A percentile compares a stretch with the other conserved stretches of the same genome.
Conservation (phyloP, 2,113 vertebrate genomes). For the Cavia aperea region DNA sequence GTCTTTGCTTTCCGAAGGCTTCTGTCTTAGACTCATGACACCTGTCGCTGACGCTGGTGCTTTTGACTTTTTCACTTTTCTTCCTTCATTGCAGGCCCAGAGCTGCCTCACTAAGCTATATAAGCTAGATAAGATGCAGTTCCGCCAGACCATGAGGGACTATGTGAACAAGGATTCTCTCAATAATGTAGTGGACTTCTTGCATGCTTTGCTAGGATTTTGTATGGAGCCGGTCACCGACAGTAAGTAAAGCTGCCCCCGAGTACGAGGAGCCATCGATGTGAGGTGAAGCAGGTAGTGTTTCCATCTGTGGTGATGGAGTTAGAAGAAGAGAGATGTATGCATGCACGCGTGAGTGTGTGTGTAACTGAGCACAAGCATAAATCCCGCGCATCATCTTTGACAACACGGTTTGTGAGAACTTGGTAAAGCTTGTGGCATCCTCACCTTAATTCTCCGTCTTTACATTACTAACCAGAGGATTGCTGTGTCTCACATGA, state of each 20-base stretch:
- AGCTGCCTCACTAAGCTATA: conserved; percentile 96
- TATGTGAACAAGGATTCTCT: conserved; percentile 98
- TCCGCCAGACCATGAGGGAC: conserved; percentile 96
- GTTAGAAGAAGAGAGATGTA: not conserved
- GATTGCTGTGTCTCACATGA: not conserved
- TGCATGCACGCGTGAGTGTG: not conserved
- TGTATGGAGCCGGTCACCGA: conserved; percentile 99
- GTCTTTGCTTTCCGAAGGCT: not conserved
- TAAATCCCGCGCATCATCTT: not conserved
- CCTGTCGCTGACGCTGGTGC: not conserved
- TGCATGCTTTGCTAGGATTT: conserved; percentile 97
- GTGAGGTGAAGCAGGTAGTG: not conserved
- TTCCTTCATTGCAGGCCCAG: conserved; percentile 86
- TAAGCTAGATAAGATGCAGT: conserved; percentile 96
- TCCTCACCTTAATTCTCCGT: not conserved
- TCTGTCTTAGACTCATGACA: not conserved
- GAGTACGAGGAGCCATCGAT: not conserved
- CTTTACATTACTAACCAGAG: not conserved
- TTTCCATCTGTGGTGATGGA: conserved; percentile 1
- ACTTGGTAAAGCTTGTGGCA: not conserved
- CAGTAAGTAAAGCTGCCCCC: conserved; percentile 83
- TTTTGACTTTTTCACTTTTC: conserved; percentile 69
- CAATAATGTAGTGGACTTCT: conserved; percentile 99
- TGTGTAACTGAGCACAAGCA: not conserved
- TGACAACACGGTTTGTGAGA: not conserved